Base-by-base conservation (phyloP, 2,888 invertebrate species). In the Harpalus rufipes region DNA sequence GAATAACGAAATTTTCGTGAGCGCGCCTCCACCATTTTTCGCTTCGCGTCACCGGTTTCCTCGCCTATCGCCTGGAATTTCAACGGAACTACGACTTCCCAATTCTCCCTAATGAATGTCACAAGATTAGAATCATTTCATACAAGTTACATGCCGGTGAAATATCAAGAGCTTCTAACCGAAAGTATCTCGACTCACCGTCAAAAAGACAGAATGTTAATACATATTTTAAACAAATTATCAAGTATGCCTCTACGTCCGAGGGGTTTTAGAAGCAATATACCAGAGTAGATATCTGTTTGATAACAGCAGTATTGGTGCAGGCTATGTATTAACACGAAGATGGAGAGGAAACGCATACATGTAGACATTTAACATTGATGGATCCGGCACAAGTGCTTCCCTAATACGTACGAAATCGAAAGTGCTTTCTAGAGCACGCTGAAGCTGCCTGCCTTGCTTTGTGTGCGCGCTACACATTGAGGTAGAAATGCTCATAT, bases 331-430 rank as follows among this genome's bases (percentile, higher is more conserved):
- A 51, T 51, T 51, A 51, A 51, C 44, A 51, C 12, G 44, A 51
- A 12, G 12, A 12, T 51, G 44, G 44, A 51, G 44, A 51, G 44
- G 44, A 51, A 51, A 59, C 59, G 16, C 59, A 16, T 7, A 59
- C 59, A 59, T 16, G 16, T 16, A 59, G 21, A 39, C 39, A 68
- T 39, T 68, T 72, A 51, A 51, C 65, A 12, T 25, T 21, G n/a
- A 12, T 65, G 65, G 12, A 32, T 65, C 65, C 25, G 32, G 74
- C 51, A 74, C 51, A 21, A 74, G 56, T 44, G 51, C 74, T 74
- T 74, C 74, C n/a, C 39, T 74, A 74, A 74, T 74, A 74, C 74
- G 74, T 21, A 74, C 74, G 74, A 74, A 74, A 74, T 74, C 74
- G 74, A 74, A 74, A 74, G 74, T 74, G 74, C 74, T 74, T 39